Evolutionary conservation across 2,797 vertebrate genomes (phyloP).

Genomic region (Thalassophryne amazonica): DNA sequence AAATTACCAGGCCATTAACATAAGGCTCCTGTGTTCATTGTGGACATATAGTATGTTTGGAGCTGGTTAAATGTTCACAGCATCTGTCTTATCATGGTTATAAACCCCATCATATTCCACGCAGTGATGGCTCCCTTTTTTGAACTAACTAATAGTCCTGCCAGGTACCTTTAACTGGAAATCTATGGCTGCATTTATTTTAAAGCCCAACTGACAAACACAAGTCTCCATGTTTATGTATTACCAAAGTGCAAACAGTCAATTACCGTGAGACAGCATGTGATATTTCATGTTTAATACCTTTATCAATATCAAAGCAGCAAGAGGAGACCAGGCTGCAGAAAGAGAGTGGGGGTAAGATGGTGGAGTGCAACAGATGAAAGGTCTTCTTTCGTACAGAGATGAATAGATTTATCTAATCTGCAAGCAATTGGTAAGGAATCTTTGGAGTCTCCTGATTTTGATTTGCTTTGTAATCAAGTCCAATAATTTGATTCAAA

Average conservation of each 20-base stretch:
- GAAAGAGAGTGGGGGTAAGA: constrained; percentile 8
- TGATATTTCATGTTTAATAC: constrained; percentile 64
- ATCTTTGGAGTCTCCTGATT: neutral
- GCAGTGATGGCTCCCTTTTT: constrained; percentile 74
- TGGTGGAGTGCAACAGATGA: constrained; percentile 10
- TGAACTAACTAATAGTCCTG: constrained; percentile 71
- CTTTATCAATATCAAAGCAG: constrained; percentile 59
- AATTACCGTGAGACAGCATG: constrained; percentile 52
- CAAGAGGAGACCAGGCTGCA: constrained; percentile 3
- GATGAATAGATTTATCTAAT: neutral
- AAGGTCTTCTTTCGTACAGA: neutral
- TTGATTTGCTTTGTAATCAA: too few relatives aligned
- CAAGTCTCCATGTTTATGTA: constrained; percentile 68
- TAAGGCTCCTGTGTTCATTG: neutral
- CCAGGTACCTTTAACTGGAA: constrained; percentile 78
- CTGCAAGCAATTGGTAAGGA: neutral
- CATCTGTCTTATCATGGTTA: constrained; percentile 58
- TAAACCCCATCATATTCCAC: constrained; percentile 50
- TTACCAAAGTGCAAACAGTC: constrained; percentile 69
- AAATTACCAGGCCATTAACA: too few relatives aligned
- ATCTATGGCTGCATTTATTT: constrained; percentile 79
- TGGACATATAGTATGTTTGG: constrained; percentile 25
- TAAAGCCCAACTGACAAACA: constrained; percentile 65
- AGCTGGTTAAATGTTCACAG: constrained; percentile 58
- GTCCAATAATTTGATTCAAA: too few relatives aligned